Evolutionary conservation across 2,888 invertebrate species (phyloP).

Genomic region (Mesochorus sp.): DNA sequence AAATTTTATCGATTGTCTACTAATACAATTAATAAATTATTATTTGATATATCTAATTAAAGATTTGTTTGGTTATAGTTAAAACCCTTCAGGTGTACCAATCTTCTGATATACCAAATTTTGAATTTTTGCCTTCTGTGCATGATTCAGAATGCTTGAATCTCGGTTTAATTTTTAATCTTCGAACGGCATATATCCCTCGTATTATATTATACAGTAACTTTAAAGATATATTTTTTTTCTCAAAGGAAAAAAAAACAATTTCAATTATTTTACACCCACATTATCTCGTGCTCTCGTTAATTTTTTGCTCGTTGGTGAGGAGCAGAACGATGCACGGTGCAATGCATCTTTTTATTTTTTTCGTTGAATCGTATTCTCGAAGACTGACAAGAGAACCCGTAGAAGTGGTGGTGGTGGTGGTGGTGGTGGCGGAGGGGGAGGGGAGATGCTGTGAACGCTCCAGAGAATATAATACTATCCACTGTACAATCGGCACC

Average conservation of each 20-base stretch:
- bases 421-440: too few species aligned
- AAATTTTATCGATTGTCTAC: too few species aligned
- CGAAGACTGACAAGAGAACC: background rate
- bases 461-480: constrained; percentile 44
- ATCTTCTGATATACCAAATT: too few species aligned
- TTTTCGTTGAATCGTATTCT: constrained; percentile 13
- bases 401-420: too few species aligned
- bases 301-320: background rate
- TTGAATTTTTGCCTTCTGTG: too few species aligned
- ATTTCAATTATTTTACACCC: background rate
- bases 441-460: constrained; percentile 22
- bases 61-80: too few species aligned
- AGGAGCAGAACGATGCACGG: background rate
- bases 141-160: too few species aligned
- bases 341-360: constrained; percentile 27
- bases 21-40: too few species aligned
- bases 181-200: too few species aligned
- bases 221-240: background rate
- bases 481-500: constrained; percentile 45
- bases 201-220: background rate
- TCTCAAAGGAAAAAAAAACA: background rate
- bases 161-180: too few species aligned
- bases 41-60: too few species aligned
- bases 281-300: background rate
- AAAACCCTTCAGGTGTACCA: too few species aligned